Percentiles rank a stretch among this genome's conserved stretches.
Conservation (phyloP, 2,888 invertebrate species). For the Oegoconia quadripuncta region DNA sequence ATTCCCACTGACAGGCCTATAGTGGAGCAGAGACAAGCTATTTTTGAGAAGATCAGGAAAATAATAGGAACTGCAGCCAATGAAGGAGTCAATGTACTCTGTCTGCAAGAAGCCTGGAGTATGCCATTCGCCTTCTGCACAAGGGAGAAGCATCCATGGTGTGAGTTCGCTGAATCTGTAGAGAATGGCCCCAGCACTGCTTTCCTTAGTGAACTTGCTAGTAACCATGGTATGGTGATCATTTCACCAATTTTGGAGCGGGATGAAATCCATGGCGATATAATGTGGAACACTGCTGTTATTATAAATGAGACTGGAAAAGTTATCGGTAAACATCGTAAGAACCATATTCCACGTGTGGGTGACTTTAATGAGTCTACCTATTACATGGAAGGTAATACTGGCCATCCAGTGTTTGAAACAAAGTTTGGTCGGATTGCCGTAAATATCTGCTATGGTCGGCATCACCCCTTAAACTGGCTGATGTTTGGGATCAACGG, state of each 20-base stretch:
- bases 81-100: constrained; percentile 92
- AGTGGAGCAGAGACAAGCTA: constrained; percentile 85
- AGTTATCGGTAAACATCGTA: constrained; percentile 95
- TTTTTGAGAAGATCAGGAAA: constrained; percentile 85
- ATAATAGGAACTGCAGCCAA: constrained; percentile 88
- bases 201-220: constrained; percentile 88
- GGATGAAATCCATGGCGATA: constrained; percentile 91
- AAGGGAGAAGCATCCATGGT: constrained; percentile 97
- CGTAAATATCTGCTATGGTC: constrained; percentile 98
- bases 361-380: constrained; percentile 99
- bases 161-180: constrained; percentile 96
- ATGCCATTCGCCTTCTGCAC: constrained; percentile 99
- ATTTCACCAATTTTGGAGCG: constrained; percentile 97
- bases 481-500: constrained; percentile 98
- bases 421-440: constrained; percentile 94
- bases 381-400: constrained; percentile 97
- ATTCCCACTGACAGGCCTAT: constrained; percentile 87
- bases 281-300: constrained; percentile 97
- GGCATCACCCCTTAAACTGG: constrained; percentile 99
- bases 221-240: constrained; percentile 93
- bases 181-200: constrained; percentile 90
- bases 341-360: constrained; percentile 98
- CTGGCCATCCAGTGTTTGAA: constrained; percentile 96
- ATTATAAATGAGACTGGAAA: constrained; percentile 92
- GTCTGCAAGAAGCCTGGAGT: constrained; percentile 98